phyloP scores from a whole-genome alignment of 2,797 vertebrate species.

The Manis crassicaudata region DNA sequence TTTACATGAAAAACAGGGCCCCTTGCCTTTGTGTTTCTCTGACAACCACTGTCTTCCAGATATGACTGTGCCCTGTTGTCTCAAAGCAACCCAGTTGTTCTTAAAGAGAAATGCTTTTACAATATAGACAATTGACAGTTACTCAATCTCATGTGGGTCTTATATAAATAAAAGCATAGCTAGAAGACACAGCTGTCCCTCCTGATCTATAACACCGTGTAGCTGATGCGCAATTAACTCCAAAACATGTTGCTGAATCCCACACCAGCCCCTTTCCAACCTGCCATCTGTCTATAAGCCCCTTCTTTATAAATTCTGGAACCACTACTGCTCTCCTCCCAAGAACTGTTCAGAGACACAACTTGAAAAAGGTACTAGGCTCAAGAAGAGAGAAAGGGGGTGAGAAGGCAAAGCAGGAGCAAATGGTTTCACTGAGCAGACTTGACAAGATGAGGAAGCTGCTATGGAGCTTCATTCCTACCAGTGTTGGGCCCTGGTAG shows the following conservation, averaged over 20 bases:
- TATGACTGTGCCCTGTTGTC: neutral
- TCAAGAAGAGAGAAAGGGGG: neutral
- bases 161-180: neutral
- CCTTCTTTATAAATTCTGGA: neutral
- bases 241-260: neutral
- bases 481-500: neutral
- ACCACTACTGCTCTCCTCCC: neutral
- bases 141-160: neutral
- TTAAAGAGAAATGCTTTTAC: neutral
- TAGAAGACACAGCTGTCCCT: neutral
- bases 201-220: neutral
- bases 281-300: neutral
- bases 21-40: neutral
- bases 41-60: neutral
- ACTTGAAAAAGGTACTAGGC: neutral
- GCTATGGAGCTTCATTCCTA: neutral
- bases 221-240: neutral
- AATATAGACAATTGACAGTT: neutral
- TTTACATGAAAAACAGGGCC: neutral
- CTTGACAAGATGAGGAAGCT: neutral
- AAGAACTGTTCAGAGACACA: neutral
- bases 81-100: neutral
- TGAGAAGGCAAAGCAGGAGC: neutral
- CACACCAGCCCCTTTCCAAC: neutral
- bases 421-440: neutral